A percentile compares a stretch with the other conserved stretches of the same genome.
phyloP scores from a whole-genome alignment of 2,797 vertebrate genomes.

The Mormyrus proboscirostris region DNA sequence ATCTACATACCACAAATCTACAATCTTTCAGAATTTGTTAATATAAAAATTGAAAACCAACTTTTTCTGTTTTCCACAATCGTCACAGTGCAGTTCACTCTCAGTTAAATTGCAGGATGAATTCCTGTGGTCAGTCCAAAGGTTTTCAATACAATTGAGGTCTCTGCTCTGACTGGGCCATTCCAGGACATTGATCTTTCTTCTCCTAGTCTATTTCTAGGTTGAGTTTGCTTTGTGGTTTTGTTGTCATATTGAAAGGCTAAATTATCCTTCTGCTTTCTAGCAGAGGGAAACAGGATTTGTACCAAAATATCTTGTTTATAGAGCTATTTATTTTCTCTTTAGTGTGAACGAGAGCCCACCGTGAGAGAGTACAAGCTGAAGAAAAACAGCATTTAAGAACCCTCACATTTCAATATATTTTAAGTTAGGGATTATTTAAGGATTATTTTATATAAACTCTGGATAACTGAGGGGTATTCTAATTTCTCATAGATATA shows the following conservation, averaged over 20 bases:
- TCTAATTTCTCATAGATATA: background rate
- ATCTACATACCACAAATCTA: background rate
- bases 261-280: background rate
- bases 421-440: background rate
- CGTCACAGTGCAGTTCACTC: background rate
- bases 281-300: background rate
- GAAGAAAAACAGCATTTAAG: background rate
- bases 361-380: background rate
- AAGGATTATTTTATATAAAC: background rate
- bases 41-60: background rate
- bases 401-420: background rate
- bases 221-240: background rate
- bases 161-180: background rate
- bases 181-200: background rate
- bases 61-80: background rate
- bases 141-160: background rate
- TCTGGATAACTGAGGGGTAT: background rate
- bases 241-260: background rate
- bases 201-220: background rate
- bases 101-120: background rate
- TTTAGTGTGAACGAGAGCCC: background rate
- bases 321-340: background rate
- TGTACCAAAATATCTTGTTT: background rate
- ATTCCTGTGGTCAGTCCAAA: background rate
- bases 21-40: background rate